Evolutionary conservation across 2,113 vertebrate species (phyloP).

Genomic region (Xenopus borealis): DNA sequence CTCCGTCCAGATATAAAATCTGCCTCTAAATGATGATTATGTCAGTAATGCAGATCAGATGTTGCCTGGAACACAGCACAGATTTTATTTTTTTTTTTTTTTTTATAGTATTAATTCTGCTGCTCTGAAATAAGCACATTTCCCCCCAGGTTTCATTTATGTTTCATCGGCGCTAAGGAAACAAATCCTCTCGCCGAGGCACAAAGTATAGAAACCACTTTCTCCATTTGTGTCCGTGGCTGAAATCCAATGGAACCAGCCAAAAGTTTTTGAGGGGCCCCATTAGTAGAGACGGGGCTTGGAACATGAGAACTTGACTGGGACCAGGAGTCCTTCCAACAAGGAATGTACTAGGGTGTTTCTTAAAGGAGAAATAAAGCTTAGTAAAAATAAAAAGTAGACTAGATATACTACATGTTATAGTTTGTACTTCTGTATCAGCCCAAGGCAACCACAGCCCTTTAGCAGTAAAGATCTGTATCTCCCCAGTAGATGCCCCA

Average conservation of each 20-base stretch:
- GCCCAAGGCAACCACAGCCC: too few relatives aligned
- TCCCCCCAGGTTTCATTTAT: background rate
- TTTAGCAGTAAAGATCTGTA: too few relatives aligned
- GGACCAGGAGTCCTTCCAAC: conserved; percentile 22
- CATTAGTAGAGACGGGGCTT: conserved; percentile 1
- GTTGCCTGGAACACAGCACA: background rate
- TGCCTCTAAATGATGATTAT: background rate
- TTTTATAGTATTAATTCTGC: background rate
- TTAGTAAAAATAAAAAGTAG: too few relatives aligned
- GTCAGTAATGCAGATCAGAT: background rate
- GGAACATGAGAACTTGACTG: conserved; percentile 15
- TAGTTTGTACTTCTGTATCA: too few relatives aligned
- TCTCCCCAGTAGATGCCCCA: too few relatives aligned
- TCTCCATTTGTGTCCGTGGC: conserved; percentile 8
- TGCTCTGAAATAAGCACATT: background rate
- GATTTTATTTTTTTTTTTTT: too few relatives aligned
- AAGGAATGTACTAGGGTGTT: background rate
- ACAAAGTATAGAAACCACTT: background rate
- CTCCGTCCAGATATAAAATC: background rate
- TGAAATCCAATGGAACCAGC: background rate
- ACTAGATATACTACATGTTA: too few relatives aligned
- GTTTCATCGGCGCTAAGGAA: conserved; percentile 1
- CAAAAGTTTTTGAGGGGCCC: background rate
- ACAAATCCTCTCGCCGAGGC: background rate
- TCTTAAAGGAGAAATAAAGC: background rate